phyloP scores from a whole-genome alignment of 2,797 vertebrate genomes.

The Acanthurus leucopareius region DNA sequence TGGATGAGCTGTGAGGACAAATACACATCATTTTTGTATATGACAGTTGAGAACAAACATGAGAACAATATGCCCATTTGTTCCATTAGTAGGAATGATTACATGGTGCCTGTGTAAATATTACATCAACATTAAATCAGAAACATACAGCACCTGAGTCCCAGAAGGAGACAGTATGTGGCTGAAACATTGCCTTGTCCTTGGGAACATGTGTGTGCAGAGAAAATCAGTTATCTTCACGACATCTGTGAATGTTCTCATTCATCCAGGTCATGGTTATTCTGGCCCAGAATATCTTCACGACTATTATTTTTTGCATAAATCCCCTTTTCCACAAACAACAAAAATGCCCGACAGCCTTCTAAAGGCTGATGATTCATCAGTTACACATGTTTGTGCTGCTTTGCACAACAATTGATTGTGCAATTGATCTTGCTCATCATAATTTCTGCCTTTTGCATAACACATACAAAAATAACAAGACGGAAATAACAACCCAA shows the following conservation, averaged over 20 bases:
- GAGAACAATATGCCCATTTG: not conserved
- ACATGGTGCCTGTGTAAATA: not conserved
- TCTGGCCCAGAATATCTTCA: too few species aligned
- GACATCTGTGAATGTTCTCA: too few species aligned
- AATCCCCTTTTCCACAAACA: conserved; percentile 2
- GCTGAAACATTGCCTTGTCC: not conserved
- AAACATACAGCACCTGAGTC: not conserved
- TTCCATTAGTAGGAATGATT: not conserved
- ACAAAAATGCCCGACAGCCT: conserved; percentile 14
- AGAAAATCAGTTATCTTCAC: not conserved
- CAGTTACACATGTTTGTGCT: conserved; percentile 8
- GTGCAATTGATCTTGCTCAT: conserved; percentile 11
- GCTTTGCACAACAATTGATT: conserved; percentile 2
- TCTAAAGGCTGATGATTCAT: conserved; percentile 23
- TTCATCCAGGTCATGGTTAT: too few species aligned
- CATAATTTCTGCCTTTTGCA: not conserved
- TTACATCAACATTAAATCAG: not conserved
- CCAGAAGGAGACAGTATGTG: not conserved
- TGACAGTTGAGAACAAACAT: not conserved
- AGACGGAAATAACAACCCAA: not conserved
- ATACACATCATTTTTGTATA: conserved; percentile 8
- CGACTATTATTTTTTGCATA: not conserved
- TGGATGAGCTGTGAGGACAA: conserved; percentile 12
- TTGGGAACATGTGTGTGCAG: not conserved
- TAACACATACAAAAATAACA: not conserved